Percentiles rank a stretch among this genome's conserved stretches.
These are phyloP conservation scores for Parelbella ahira DNA, from an alignment of 2,888 invertebrate species.

Conservation along the genomic window DNA sequence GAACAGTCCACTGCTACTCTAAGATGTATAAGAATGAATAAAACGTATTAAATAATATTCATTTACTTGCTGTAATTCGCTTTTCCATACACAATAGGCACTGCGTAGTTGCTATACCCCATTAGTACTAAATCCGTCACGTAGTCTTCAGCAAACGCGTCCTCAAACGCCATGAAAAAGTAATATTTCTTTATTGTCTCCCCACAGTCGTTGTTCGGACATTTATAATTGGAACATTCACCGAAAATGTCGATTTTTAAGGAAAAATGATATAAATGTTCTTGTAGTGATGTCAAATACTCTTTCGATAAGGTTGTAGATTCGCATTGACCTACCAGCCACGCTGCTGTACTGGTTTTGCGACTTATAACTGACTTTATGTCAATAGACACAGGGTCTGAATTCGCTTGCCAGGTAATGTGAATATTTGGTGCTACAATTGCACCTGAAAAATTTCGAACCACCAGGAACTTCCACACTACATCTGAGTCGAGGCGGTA, in stretches of 20 bases:
- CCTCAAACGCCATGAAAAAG: conserved; percentile 61
- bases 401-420: conserved; percentile 37
- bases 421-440: conserved; percentile 44
- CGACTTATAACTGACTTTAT: conserved; percentile 38
- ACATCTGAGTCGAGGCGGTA: conserved; percentile 54
- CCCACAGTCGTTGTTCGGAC: conserved; percentile 38
- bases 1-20: no score
- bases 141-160: conserved; percentile 51
- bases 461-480: conserved; percentile 47
- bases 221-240: conserved; percentile 38
- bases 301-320: conserved; percentile 41
- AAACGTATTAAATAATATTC: no score
- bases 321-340: conserved; percentile 47
- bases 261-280: conserved; percentile 46
- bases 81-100: no score
- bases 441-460: conserved; percentile 39
- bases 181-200: conserved; percentile 46
- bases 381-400: conserved; percentile 28
- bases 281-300: conserved; percentile 46
- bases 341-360: conserved; percentile 51
- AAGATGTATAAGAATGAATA: no score
- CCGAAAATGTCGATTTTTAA: conserved; percentile 51
- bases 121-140: conserved; percentile 53
- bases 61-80: conserved; percentile 70
- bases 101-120: conserved; percentile 78